Evolutionary conservation across 2,797 vertebrate species (phyloP), one percentile per base, ranked within the genome.

Genomic region (Dromococcyx pavoninus): DNA sequence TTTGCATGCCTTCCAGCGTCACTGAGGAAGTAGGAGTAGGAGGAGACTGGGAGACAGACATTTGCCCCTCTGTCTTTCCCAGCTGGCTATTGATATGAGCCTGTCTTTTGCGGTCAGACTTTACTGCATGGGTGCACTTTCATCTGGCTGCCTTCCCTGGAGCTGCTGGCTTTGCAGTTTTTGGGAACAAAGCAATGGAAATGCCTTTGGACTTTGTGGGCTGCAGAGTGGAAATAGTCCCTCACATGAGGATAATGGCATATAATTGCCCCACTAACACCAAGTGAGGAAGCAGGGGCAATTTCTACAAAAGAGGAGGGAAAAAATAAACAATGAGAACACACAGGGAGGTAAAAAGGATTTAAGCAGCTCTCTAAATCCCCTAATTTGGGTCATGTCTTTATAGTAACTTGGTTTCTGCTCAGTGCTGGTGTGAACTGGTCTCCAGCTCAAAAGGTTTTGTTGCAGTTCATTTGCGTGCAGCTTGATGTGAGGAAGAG

Each of bases 341-440:
- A 30, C 13, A 7, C 7, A 33, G 54, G 51, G 35, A 18, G 3
- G 1, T 39, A 72, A 86, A 93, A 89, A 86, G 79, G 89, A 92
- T 89, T 93, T 78, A 19, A 61, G 33, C 23, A 65, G 76, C 54
- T 89, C 79, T 67, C 53, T 16, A 39, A 94, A 78, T 94, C 89
- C 82, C 25, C 44, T 6, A 21, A 92, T 86, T 65, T 80, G 89
- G 89, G 91, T 95, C 72, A 93, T 64, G 88, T 74, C 83, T 74
- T 71, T 46, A 27, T 25, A 58, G 78, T 12, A 73, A 39, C 19
- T 33, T 70, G 64, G n/a, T 37, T 78, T 84, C 79, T 60, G 30
- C 64, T 62, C 65, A 8, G 50, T 3, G 5, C 77, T 50, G 62
- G 17, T 53, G 27, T 62, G 51, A 72, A 30, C 32, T 27, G 21